Conservation (phyloP, 2,113 vertebrate species). For the Xerus inauris region DNA sequence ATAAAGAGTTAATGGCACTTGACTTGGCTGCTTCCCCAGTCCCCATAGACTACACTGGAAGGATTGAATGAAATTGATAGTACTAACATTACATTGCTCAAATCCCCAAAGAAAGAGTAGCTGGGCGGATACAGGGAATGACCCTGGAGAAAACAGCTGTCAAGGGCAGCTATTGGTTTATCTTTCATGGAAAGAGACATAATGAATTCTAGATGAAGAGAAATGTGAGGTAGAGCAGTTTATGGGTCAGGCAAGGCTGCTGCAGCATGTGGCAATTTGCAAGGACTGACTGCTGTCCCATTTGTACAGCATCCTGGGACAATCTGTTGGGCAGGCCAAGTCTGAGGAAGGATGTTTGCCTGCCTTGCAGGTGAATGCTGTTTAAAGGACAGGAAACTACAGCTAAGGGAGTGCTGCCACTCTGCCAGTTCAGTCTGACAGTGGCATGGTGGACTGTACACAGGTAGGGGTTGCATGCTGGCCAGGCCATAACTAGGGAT, state of each 20-base stretch:
- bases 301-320: background rate
- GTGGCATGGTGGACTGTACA: background rate
- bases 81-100: slow-evolving; percentile 89
- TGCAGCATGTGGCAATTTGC: slow-evolving; percentile 72
- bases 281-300: slow-evolving; percentile 42
- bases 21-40: slow-evolving; percentile 82
- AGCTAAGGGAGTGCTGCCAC: rapidly evolving
- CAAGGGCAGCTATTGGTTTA: slow-evolving; percentile 90
- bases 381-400: background rate
- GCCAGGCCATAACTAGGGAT: background rate
- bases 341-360: background rate
- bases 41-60: slow-evolving; percentile 87
- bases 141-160: slow-evolving; percentile 90
- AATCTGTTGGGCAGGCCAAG: background rate
- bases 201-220: slow-evolving; percentile 87
- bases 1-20: slow-evolving; percentile 83
- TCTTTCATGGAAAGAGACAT: slow-evolving; percentile 87
- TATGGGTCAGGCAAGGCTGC: slow-evolving; percentile 48
- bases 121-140: slow-evolving; percentile 86
- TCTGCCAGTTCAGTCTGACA: background rate
- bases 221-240: slow-evolving; percentile 75
- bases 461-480: too few relatives aligned
- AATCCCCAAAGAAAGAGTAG: slow-evolving; percentile 88
- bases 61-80: slow-evolving; percentile 90
- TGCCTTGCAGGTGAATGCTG: background rate